Base-by-base conservation (phyloP, 2,797 vertebrate species). In the Clarias laeviceps region DNA sequence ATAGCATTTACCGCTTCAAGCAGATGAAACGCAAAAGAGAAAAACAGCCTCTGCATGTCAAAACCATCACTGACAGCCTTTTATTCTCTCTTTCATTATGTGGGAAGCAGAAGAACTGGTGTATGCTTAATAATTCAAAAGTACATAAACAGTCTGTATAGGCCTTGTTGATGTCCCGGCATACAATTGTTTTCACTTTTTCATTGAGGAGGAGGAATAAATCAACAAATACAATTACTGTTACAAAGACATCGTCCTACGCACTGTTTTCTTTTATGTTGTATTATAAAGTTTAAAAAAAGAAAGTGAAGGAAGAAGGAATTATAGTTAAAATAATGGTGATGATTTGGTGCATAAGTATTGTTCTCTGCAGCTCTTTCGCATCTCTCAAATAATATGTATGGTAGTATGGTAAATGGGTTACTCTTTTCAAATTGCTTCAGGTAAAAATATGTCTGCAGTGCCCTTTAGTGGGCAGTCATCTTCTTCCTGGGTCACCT, bases 41-140 rank as follows among this genome's bases (percentile, higher is more conserved):
- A 57, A 65, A 72, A 45, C 74, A 83, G 68, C 62, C 66, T 86
- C 65, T n/a, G 40, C 79, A 61, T n/a, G 64, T 83, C 57, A 80
- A 11, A 82, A 82, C 69, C 70, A 27, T 62, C 74, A 61, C 83
- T 59, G 56, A 40, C 68, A 83, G 77, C 29, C 70, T 83, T 83
- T 62, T 84, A 56, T 87, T 62, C 74, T 82, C 65, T 73, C 74
- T 81, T 81, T 81, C 57, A 77, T 87, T 82, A 83, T 40, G 65
- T 78, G 34, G 76, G 62, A 82, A 64, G 66, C 50, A 84, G 78
- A 79, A 86, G 64, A 81, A 73, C 80, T 73, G 80, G n/a, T 78
- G 81, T 85, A 84, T 87, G 80, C 68, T 85, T 82, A 84, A 82
- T 87, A 81, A 84, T 84, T 81, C 20, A 11, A 81, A 50, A 74